Evolutionary conservation across 1,140 invertebrate species (phyloP).

Genomic region (Bemisia tabaci): DNA sequence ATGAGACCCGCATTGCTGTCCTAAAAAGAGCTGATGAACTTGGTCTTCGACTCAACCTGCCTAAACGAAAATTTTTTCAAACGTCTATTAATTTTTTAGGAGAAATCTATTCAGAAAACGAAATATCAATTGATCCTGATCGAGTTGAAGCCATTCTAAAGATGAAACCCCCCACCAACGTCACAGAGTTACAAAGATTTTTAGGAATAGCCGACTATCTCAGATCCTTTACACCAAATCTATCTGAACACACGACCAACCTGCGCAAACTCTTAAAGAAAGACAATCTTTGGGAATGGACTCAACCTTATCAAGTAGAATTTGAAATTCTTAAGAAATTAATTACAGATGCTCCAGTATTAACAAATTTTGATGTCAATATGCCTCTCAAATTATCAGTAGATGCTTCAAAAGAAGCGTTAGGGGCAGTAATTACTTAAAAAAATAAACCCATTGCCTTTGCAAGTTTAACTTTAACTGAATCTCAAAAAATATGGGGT

Average conservation of each 20-base stretch:
- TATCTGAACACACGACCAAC: constrained; percentile 26
- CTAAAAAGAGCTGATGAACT: constrained; percentile 15
- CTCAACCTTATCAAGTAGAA: background rate
- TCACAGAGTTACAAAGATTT: constrained; percentile 26
- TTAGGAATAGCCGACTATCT: constrained; percentile 32
- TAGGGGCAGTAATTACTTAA: constrained; percentile 29
- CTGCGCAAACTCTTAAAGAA: constrained; percentile 13
- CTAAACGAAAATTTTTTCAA: constrained; percentile 11
- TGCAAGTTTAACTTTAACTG: constrained; percentile 26
- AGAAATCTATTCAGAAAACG: constrained; percentile 22
- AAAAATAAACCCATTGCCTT: constrained; percentile 25
- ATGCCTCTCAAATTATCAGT: constrained; percentile 22
- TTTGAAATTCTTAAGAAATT: constrained; percentile 7
- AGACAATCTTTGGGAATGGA: too few relatives aligned
- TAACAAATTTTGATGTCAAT: constrained; percentile 22
- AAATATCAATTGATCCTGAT: constrained; percentile 28
- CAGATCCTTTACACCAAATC: constrained; percentile 29
- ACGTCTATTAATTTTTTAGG: constrained; percentile 27
- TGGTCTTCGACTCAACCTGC: constrained; percentile 17
- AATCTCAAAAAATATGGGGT: constrained; percentile 20
- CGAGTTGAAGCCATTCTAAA: constrained; percentile 30
- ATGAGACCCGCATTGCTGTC: constrained; percentile 8
- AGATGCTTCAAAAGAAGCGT: constrained; percentile 27
- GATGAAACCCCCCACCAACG: constrained; percentile 25
- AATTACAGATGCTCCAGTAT: constrained; percentile 2